A percentile compares a stretch with the other conserved stretches of the same genome.
These are phyloP conservation scores for Drosophila grimshawi DNA, from an alignment of 1,140 invertebrate species.

Conservation along the genomic window DNA sequence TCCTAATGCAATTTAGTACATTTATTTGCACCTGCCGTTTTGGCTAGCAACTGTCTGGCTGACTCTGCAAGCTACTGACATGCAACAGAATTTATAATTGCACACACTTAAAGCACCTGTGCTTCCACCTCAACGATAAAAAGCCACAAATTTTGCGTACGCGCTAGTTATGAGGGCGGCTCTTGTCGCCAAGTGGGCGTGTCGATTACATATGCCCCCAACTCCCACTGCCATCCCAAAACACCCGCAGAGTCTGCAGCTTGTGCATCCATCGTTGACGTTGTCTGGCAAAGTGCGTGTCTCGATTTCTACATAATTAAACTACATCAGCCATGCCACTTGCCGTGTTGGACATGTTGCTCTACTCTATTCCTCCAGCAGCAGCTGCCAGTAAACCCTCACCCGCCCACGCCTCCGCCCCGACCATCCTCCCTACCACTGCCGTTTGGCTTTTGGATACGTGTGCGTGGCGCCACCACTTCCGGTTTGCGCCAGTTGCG, in stretches of 20 bases:
- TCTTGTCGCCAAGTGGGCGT: slow-evolving; percentile 61
- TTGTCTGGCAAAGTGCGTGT: slow-evolving; percentile 75
- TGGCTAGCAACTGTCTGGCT: slow-evolving; percentile 1
- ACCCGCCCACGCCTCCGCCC: not conserved
- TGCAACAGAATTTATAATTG: slow-evolving; percentile 77
- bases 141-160: slow-evolving; percentile 57
- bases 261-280: slow-evolving; percentile 50
- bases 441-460: slow-evolving; percentile 20
- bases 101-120: slow-evolving; percentile 19
- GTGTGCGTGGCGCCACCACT: slow-evolving; percentile 59
- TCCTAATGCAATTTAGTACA: slow-evolving; percentile 62
- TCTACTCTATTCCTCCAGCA: not conserved
- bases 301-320: slow-evolving; percentile 83
- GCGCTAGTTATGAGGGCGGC: slow-evolving; percentile 48
- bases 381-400: not conserved
- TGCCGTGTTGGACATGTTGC: slow-evolving; percentile 35
- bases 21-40: slow-evolving; percentile 65
- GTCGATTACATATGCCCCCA: slow-evolving; percentile 54
- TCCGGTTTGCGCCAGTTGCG: slow-evolving; percentile 64
- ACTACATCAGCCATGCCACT: slow-evolving; percentile 59
- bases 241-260: slow-evolving; percentile 9
- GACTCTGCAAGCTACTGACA: slow-evolving; percentile 68
- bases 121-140: slow-evolving; percentile 14
- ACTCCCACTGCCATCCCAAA: slow-evolving; percentile 17
- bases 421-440: not conserved